phyloP scores from a whole-genome alignment of 2,797 vertebrate species.

The Odontamblyopus rebecca region DNA sequence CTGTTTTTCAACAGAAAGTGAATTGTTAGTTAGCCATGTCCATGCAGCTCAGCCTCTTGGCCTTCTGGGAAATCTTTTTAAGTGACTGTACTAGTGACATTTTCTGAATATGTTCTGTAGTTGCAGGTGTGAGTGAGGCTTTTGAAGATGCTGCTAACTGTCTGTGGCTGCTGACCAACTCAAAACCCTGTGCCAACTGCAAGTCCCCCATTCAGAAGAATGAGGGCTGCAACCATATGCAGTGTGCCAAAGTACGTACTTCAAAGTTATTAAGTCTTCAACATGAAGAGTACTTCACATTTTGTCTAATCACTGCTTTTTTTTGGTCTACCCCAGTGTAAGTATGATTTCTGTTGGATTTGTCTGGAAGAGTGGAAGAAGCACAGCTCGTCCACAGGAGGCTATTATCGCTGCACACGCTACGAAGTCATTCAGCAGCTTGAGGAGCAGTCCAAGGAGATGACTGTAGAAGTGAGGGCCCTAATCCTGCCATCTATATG shows the following conservation, averaged over 20 bases:
- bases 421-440: constrained; percentile 98
- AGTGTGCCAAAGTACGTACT: constrained; percentile 84
- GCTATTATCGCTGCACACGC: constrained; percentile 97
- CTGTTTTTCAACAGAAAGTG: too few species aligned
- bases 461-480: constrained; percentile 90
- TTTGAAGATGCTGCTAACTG: constrained; percentile 99
- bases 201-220: constrained; percentile 99
- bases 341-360: constrained; percentile 99
- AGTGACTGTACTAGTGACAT: constrained; percentile 36
- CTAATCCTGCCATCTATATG: background rate
- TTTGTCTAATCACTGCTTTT: background rate
- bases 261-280: background rate
- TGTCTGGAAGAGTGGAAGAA: constrained; percentile 99
- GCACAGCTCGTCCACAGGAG: constrained; percentile 98
- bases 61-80: constrained; percentile 11
- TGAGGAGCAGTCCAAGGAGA: constrained; percentile 97
- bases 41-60: constrained; percentile 9
- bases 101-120: constrained; percentile 62
- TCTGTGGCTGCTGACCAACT: constrained; percentile 95
- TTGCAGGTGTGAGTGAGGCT: constrained; percentile 96
- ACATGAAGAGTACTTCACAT: background rate
- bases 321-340: constrained; percentile 79
- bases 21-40: too few species aligned
- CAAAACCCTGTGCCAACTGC: constrained; percentile 97
- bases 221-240: constrained; percentile 99